phyloP scores from a whole-genome alignment of 1,140 invertebrate species.

The Meloidogyne exigua region DNA sequence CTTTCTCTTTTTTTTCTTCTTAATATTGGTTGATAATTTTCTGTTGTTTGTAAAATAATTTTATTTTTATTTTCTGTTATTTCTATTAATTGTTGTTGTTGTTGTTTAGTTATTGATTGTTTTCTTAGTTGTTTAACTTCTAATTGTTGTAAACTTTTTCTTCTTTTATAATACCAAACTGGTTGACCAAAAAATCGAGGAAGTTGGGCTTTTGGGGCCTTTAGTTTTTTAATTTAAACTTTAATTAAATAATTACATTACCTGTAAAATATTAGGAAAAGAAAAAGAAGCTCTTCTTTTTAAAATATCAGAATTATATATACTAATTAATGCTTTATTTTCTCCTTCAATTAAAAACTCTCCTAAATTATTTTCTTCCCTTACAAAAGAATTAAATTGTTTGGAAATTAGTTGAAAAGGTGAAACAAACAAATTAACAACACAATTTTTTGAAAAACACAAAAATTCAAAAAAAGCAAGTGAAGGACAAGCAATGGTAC shows the following conservation, averaged over 20 bases:
- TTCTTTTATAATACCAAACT: conserved; percentile 25
- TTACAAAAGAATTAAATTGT: background rate
- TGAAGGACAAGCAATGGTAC: conserved; percentile 12
- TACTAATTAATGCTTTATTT: background rate
- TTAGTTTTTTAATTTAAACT: background rate
- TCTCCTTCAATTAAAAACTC: background rate
- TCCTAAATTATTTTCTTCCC: background rate
- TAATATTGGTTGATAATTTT: conserved; percentile 42
- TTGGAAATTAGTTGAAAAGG: conserved; percentile 2
- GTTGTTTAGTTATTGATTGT: background rate
- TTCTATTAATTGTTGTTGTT: background rate
- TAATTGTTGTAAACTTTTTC: conserved; percentile 10
- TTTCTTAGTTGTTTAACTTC: conserved; percentile 1
- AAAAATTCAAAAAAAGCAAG: conserved; percentile 25
- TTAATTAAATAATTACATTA: background rate
- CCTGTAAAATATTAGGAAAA: background rate
- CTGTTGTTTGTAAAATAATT: background rate
- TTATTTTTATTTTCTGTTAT: background rate
- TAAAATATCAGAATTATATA: background rate
- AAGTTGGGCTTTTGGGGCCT: background rate
- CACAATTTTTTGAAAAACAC: conserved; percentile 19
- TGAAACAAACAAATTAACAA: conserved; percentile 17
- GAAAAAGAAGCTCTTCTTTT: background rate
- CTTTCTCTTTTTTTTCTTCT: conserved; percentile 54
- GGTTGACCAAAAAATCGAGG: conserved; percentile 21